Conservation (phyloP, 2,888 invertebrate genomes). For the Apamea epomidion region DNA sequence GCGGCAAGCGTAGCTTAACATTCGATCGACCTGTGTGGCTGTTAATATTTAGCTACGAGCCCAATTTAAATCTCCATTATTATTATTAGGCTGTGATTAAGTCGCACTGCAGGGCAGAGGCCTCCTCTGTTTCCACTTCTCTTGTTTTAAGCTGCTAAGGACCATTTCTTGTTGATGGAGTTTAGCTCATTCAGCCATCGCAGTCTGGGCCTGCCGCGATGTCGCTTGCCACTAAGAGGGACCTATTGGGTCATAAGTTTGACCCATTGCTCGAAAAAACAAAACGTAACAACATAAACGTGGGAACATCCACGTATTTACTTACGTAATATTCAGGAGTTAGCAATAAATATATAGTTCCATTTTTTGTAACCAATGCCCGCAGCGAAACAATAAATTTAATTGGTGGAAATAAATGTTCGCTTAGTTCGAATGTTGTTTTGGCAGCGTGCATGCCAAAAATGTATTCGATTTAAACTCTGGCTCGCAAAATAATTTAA, state of each 20-base stretch:
- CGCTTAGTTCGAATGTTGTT: conserved; percentile 37
- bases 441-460: conserved; percentile 36
- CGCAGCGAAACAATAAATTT: conserved; percentile 45
- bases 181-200: too few species aligned
- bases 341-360: conserved; percentile 30
- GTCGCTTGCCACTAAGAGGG: too few species aligned
- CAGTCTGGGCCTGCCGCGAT: too few species aligned
- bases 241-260: neutral
- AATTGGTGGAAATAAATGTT: conserved; percentile 51
- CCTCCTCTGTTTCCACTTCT: too few species aligned
- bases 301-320: neutral
- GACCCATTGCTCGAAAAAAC: neutral
- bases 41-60: neutral
- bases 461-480: conserved; percentile 40
- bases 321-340: neutral
- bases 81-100: too few species aligned
- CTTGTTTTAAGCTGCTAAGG: too few species aligned
- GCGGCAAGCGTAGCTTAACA: neutral
- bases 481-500: conserved; percentile 29
- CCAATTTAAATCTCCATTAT: neutral
- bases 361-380: conserved; percentile 41
- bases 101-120: too few species aligned
- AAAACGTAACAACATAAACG: neutral
- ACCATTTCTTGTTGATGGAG: neutral
- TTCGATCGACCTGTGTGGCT: neutral